Conservation (phyloP, 2,113 vertebrate genomes). For the Melanerpes formicivorus region DNA sequence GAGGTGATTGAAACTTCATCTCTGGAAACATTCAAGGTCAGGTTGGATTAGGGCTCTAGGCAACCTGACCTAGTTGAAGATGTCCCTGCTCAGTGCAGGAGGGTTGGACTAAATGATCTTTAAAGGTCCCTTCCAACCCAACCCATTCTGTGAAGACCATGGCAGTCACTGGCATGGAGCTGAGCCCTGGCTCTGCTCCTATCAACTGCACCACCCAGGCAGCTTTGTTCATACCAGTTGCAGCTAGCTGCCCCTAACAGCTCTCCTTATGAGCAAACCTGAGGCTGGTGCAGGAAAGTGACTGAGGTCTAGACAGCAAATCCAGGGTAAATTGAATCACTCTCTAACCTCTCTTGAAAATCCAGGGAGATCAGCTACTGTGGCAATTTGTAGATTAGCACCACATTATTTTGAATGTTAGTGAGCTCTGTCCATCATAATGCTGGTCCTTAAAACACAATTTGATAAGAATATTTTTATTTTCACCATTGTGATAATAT, state of each 20-base stretch:
- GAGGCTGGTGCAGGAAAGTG: neutral
- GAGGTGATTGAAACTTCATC: neutral
- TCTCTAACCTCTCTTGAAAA: neutral
- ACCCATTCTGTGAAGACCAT: fast-evolving
- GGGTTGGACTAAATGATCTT: neutral
- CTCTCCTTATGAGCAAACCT: neutral
- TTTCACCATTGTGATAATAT: neutral
- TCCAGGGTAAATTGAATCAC: neutral
- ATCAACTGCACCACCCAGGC: fast-evolving
- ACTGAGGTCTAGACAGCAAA: neutral
- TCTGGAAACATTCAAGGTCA: neutral
- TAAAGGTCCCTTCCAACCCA: neutral
- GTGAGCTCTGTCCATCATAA: neutral
- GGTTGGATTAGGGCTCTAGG: neutral
- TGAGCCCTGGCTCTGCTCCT: neutral
- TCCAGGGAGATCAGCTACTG: neutral
- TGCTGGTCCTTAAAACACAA: neutral
- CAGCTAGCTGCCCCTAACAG: neutral
- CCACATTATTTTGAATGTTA: neutral
- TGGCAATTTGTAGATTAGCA: neutral
- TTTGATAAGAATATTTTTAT: neutral
- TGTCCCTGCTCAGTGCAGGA: neutral
- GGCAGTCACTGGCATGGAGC: fast-evolving
- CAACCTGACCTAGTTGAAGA: neutral
- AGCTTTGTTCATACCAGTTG: neutral